These are phyloP conservation scores for Zoanthus sansibaricus DNA, from an alignment of 92 coral and sea anemone species.

Conservation along the genomic window DNA sequence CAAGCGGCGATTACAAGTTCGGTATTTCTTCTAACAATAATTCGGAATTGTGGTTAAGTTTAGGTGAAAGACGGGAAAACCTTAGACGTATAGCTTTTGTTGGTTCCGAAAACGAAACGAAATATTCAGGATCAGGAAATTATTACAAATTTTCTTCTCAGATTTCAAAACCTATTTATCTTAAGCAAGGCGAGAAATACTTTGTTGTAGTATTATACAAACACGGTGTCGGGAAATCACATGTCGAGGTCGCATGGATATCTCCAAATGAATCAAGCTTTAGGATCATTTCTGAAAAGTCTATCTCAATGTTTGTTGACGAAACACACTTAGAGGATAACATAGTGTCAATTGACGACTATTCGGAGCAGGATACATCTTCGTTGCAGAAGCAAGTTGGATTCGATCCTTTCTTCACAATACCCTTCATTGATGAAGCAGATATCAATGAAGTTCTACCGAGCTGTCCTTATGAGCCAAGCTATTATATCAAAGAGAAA, in stretches of 20 bases:
- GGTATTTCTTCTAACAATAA: conserved; percentile 83
- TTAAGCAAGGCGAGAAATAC: conserved; percentile 59
- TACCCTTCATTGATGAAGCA: conserved; percentile 58
- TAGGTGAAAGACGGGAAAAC: conserved; percentile 60
- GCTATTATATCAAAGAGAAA: conserved; percentile 73
- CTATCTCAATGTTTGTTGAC: conserved; percentile 56
- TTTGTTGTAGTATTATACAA: conserved; percentile 84
- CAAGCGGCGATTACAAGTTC: conserved; percentile 74
- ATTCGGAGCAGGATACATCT: conserved; percentile 42
- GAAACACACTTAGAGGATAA: conserved; percentile 71
- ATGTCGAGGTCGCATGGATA: conserved; percentile 86
- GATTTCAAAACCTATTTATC: conserved; percentile 59
- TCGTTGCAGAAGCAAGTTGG: conserved; percentile 34
- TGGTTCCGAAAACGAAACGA: conserved; percentile 50
- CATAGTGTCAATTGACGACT: conserved; percentile 55
- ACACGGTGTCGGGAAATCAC: conserved; percentile 64
- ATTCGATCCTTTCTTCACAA: conserved; percentile 28
- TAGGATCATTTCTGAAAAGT: conserved; percentile 63
- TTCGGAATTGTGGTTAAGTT: conserved; percentile 93
- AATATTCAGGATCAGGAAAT: conserved; percentile 47
- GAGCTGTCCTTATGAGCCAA: conserved; percentile 84
- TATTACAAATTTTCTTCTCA: conserved; percentile 65
- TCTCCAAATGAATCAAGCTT: conserved; percentile 53
- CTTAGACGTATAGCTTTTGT: conserved; percentile 73
- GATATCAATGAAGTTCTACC: conserved; percentile 58